A percentile compares a stretch with the other conserved stretches of the same genome.
These are phyloP conservation scores for Atta colombica DNA, from an alignment of 1,140 invertebrate species.

Conservation along the genomic window DNA sequence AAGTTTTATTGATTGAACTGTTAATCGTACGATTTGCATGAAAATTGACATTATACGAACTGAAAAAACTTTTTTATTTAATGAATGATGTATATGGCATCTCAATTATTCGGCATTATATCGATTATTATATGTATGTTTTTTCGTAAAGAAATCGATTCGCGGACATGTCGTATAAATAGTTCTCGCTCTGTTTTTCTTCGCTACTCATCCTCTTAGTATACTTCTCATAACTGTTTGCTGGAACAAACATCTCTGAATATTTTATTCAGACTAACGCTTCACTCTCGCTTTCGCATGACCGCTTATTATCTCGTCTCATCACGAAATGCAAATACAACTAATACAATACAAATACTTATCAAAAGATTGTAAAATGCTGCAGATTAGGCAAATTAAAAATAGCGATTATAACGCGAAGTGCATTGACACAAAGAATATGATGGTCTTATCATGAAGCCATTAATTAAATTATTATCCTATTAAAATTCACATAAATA, in stretches of 20 bases:
- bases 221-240: conserved; percentile 28
- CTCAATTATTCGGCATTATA: conserved; percentile 1
- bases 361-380: conserved; percentile 20
- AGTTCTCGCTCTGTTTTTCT: conserved; percentile 33
- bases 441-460: not conserved
- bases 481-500: not conserved
- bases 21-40: not conserved
- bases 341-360: not conserved
- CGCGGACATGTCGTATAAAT: conserved; percentile 1
- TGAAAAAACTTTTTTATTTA: not conserved
- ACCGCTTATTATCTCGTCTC: conserved; percentile 34
- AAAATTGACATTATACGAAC: not conserved
- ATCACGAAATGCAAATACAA: conserved; percentile 3
- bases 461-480: not conserved
- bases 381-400: conserved; percentile 5
- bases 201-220: conserved; percentile 37
- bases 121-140: not conserved
- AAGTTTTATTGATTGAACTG: not conserved
- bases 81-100: not conserved
- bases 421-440: not conserved
- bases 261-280: conserved; percentile 49
- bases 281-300: not conserved
- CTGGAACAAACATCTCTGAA: conserved; percentile 25
- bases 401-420: not conserved
- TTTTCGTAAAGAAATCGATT: conserved; percentile 55